Evolutionary conservation across 2,888 invertebrate species (phyloP), one percentile per base, ranked within the genome.

Genomic region (Lasioglossum villosulum): DNA sequence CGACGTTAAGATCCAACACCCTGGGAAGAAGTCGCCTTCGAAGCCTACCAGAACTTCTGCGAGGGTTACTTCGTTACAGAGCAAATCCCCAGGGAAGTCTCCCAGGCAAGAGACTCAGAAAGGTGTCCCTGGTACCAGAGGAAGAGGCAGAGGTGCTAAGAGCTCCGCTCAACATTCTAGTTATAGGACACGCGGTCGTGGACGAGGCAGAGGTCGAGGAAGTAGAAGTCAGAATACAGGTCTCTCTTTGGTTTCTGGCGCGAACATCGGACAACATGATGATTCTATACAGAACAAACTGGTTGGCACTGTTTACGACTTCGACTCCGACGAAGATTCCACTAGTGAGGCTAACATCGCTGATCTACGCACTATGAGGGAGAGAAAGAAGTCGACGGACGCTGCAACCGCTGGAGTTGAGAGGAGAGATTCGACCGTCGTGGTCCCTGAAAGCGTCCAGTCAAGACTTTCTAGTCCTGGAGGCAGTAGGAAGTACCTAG

Each of bases 271-370:
- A 63, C 96, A 96, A 80, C 96, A 95, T 90, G 96, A 96, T 37
- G 97, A 97, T 91, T 97, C 98, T 4, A 97, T 98, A 84, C 97
- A 97, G 88, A 97, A 97, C 93, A 98, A 98, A 94, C 95, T 98
- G 59, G 97, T 97, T 12, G 98, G 98, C 14, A 98, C 98, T 3
- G 98, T 98, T 2, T 98, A 98, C 92, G 98, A 98, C 94, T 96
- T 97, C 89, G 97, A 98, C 94, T 98, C 98, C 88, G 97, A 98
- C 88, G 98, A 98, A 92, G 98, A 98, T 93, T 97, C 98, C 83
- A 96, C 97, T 14, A 97, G 96, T 89, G 97, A 97, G 85, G 97
- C 97, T 27, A 96, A 96, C 93, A 97, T 98, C 78, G 97, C 97
- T 92, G 97, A 97, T 94, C 95, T 98, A 19, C 97, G 98, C 92